Evolutionary conservation across 2,888 invertebrate genomes (phyloP).

Genomic region (Melolontha melolontha): DNA sequence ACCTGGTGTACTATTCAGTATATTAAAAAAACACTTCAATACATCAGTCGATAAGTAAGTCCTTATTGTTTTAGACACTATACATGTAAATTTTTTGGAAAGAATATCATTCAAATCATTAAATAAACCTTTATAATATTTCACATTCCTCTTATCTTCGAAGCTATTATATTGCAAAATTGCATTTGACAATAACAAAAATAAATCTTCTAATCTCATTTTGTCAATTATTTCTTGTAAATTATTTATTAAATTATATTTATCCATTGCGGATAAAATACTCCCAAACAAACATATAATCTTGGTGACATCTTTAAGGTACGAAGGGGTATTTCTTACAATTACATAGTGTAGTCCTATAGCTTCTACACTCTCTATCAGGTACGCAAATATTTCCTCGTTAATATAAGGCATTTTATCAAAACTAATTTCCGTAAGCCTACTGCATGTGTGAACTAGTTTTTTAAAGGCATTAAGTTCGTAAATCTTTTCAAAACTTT

Average conservation of each 20-base stretch:
- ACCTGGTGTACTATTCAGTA: conserved; percentile 42
- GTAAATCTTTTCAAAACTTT: conserved; percentile 56
- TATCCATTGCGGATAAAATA: conserved; percentile 46
- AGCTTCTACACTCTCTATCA: background rate
- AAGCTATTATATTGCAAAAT: conserved; percentile 14
- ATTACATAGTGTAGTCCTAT: background rate
- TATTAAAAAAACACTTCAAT: conserved; percentile 45
- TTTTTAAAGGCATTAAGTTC: conserved; percentile 55
- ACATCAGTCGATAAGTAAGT: conserved; percentile 40
- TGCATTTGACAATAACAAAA: conserved; percentile 48
- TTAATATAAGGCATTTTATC: conserved; percentile 10
- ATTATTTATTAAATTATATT: conserved; percentile 43
- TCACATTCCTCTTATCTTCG: background rate
- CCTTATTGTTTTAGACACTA: conserved; percentile 36
- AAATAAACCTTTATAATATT: conserved; percentile 30
- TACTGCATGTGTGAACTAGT: conserved; percentile 27
- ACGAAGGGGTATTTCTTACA: background rate
- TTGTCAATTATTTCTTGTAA: conserved; percentile 33
- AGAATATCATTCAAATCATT: conserved; percentile 45
- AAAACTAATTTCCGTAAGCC: background rate
- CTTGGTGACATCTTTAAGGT: background rate
- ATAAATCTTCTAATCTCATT: conserved; percentile 45
- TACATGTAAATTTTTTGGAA: conserved; percentile 37
- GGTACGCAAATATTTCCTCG: conserved; percentile 1
- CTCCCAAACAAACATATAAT: conserved; percentile 43